These are phyloP conservation scores for Ariolimax columbianus DNA, from an alignment of 2,888 invertebrate genomes.

Conservation along the genomic window DNA sequence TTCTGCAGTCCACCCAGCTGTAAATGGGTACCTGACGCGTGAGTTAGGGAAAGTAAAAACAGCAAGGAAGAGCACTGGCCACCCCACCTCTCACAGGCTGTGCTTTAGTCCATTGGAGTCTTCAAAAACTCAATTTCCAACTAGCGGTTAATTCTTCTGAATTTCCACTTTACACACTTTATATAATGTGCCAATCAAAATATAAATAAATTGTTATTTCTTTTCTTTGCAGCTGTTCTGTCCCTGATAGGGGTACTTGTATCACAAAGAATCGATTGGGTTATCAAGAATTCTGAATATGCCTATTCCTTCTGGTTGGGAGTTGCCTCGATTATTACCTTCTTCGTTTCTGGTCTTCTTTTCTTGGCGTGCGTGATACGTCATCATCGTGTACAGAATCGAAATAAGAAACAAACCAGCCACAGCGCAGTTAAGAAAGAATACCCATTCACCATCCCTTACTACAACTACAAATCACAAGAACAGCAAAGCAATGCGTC, in stretches of 20 bases:
- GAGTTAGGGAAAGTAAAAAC: no score
- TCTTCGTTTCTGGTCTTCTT: slow-evolving; percentile 8
- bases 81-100: no score
- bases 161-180: no score
- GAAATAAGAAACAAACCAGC: not conserved
- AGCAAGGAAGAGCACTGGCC: no score
- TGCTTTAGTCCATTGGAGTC: no score
- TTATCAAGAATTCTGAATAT: not conserved
- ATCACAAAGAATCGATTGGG: not conserved
- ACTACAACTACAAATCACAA: not conserved
- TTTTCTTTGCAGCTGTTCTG: not conserved
- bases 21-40: no score
- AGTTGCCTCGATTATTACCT: not conserved
- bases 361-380: not conserved
- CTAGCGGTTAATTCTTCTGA: no score
- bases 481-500: not conserved
- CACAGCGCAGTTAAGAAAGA: not conserved
- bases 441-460: not conserved
- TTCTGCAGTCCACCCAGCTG: no score
- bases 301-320: slow-evolving; percentile 20
- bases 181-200: no score
- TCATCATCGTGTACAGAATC: not conserved
- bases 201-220: not conserved
- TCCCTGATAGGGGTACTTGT: not conserved
- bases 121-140: no score